A percentile compares a stretch with the other conserved stretches of the same genome.
These are phyloP conservation scores for Hoplostethus atlanticus DNA, from an alignment of 2,797 vertebrate genomes.

Conservation along the genomic window DNA sequence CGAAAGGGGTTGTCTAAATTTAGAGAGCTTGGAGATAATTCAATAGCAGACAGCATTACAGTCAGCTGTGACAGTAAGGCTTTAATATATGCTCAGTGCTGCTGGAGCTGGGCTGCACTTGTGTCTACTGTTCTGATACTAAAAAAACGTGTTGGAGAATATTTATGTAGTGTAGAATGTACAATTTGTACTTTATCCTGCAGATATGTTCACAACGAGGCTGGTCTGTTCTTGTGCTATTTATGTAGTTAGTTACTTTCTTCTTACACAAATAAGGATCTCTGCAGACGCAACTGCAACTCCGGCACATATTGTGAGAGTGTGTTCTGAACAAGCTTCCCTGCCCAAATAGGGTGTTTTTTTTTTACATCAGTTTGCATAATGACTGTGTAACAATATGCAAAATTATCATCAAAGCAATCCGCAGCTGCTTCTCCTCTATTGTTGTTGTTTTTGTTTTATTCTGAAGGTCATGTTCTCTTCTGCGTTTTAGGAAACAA, in stretches of 20 bases:
- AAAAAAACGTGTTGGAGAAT: background rate
- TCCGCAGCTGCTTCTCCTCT: conserved; percentile 46
- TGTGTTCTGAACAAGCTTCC: conserved; percentile 18
- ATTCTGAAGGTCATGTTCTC: conserved; percentile 33
- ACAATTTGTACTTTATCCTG: no score
- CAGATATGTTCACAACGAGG: conserved; percentile 3
- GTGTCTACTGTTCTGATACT: background rate
- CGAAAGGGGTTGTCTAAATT: conserved; percentile 27
- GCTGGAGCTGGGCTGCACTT: conserved; percentile 21
- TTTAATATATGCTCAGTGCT: background rate
- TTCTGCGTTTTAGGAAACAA: conserved; percentile 31
- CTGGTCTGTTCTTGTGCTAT: background rate
- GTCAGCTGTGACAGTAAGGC: conserved; percentile 1
- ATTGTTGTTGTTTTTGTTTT: background rate
- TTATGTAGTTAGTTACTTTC: conserved; percentile 4
- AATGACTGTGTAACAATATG: conserved; percentile 46
- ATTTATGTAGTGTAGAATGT: background rate
- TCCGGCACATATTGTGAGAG: background rate
- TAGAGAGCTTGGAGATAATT: conserved; percentile 18
- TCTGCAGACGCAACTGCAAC: conserved; percentile 5
- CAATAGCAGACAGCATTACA: conserved; percentile 6
- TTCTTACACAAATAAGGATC: conserved; percentile 40
- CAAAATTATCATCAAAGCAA: conserved; percentile 53
- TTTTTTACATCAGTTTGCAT: conserved; percentile 53
- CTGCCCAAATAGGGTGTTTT: conserved; percentile 15